Conservation (phyloP, 2,888 invertebrate genomes). For the Leptinotarsa rubiginosa region DNA sequence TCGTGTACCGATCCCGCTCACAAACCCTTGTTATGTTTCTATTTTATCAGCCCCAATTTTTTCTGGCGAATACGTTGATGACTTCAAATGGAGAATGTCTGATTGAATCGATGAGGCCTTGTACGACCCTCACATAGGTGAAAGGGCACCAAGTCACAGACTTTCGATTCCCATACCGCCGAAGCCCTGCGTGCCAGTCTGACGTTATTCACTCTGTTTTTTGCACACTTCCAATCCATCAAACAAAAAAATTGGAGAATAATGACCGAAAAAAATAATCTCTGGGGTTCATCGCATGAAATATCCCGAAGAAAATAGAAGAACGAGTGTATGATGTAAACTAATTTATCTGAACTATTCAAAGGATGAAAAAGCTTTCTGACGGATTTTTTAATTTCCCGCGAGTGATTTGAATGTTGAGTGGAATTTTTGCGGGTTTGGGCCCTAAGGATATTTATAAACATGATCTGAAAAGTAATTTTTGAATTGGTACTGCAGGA, state of each 20-base stretch:
- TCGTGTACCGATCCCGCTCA: no score
- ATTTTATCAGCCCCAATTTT: not conserved
- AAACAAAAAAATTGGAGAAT: conserved; percentile 7
- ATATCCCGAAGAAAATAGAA: not conserved
- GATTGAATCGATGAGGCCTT: conserved; percentile 6
- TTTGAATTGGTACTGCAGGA: not conserved
- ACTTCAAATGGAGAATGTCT: conserved; percentile 6
- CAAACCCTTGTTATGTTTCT: not conserved
- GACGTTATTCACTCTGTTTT: conserved; percentile 18
- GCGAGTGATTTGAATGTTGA: not conserved
- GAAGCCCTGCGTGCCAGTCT: conserved; percentile 16
- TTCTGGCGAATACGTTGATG: conserved; percentile 17
- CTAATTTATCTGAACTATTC: not conserved
- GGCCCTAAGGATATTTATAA: not conserved
- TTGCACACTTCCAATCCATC: conserved; percentile 1
- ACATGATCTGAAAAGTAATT: not conserved
- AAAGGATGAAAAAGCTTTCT: not conserved
- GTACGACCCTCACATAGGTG: conserved; percentile 5
- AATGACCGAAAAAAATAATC: conserved; percentile 13
- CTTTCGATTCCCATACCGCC: conserved; percentile 17
- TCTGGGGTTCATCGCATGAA: not conserved
- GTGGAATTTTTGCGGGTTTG: not conserved
- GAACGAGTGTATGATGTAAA: no score
- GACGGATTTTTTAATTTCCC: not conserved
- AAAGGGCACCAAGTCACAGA: conserved; percentile 9